These are phyloP conservation scores for Apostichopus leukothele DNA, from an alignment of 53 echinoderm and acorn worm genomes.

Conservation along the genomic window DNA sequence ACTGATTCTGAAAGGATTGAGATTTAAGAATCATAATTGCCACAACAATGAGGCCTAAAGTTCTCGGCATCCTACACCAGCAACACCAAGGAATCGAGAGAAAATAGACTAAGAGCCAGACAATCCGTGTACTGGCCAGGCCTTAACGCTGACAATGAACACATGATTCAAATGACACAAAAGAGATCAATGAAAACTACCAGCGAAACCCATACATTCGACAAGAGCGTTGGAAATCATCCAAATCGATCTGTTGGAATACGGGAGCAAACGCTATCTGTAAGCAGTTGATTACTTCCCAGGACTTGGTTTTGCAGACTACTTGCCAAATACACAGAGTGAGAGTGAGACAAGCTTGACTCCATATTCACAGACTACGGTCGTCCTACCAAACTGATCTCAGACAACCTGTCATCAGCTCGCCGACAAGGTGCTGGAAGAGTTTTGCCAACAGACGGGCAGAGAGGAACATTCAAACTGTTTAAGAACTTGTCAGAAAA, in stretches of 20 bases:
- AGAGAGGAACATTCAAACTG: conserved; percentile 47
- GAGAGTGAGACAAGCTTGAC: conserved; percentile 32
- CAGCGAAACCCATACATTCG: conserved; percentile 18
- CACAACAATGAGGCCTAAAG: conserved; percentile 23
- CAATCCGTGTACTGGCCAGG: conserved; percentile 40
- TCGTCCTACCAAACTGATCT: conserved; percentile 33
- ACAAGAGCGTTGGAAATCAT: conserved; percentile 26
- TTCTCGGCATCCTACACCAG: conserved; percentile 25
- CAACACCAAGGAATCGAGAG: conserved; percentile 47
- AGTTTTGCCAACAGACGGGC: conserved; percentile 26
- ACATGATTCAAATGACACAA: conserved; percentile 25
- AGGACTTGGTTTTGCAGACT: conserved; percentile 31
- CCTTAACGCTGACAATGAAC: conserved; percentile 42
- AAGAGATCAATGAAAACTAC: conserved; percentile 27
- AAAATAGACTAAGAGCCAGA: conserved; percentile 22
- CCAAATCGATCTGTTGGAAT: conserved; percentile 23
- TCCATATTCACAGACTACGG: conserved; percentile 34
- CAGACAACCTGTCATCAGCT: background rate
- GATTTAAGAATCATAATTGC: conserved; percentile 22
- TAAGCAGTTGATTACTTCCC: background rate
- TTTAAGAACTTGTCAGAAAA: conserved; percentile 31
- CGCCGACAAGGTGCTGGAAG: conserved; percentile 7
- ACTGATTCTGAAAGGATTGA: conserved; percentile 31
- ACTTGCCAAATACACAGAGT: conserved; percentile 25
- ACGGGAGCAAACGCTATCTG: conserved; percentile 24